Conservation (phyloP, 2,797 vertebrate genomes). For the Channallabes apus region DNA sequence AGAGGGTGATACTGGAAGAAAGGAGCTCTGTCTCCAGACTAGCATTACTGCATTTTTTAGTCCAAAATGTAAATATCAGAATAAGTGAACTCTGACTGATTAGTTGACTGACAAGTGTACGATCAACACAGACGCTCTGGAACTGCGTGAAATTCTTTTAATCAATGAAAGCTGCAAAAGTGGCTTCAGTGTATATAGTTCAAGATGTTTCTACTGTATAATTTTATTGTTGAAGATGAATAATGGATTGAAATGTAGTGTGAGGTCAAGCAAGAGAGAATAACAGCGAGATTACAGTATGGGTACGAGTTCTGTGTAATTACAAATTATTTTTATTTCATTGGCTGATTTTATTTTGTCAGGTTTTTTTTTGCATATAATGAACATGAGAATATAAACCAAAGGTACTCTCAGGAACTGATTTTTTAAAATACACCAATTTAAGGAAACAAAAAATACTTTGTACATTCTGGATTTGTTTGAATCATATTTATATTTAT, state of each 20-base stretch:
- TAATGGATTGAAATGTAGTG: background rate
- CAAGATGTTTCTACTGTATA: background rate
- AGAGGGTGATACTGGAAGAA: background rate
- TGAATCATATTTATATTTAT: slow-evolving; percentile 53
- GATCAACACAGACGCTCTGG: background rate
- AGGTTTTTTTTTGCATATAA: slow-evolving; percentile 35
- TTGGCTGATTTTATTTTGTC: background rate
- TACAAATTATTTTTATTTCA: background rate
- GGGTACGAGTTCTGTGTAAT: slow-evolving; percentile 25
- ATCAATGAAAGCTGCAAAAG: background rate
- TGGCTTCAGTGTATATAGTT: background rate
- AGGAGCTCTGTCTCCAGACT: background rate
- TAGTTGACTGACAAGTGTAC: background rate
- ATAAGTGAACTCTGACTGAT: background rate
- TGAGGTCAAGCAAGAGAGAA: slow-evolving; percentile 12
- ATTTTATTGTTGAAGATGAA: background rate
- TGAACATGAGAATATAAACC: slow-evolving; percentile 29
- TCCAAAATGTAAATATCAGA: background rate
- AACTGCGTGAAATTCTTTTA: background rate
- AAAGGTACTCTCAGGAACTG: slow-evolving; percentile 52
- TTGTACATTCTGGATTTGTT: slow-evolving; percentile 23
- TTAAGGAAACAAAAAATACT: background rate
- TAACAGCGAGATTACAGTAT: background rate
- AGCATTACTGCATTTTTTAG: background rate
- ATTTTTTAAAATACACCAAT: slow-evolving; percentile 42